Percentiles rank a stretch among this genome's conserved stretches.
phyloP scores from a whole-genome alignment of 2,888 invertebrate species.

The Standfussiana lucernea region DNA sequence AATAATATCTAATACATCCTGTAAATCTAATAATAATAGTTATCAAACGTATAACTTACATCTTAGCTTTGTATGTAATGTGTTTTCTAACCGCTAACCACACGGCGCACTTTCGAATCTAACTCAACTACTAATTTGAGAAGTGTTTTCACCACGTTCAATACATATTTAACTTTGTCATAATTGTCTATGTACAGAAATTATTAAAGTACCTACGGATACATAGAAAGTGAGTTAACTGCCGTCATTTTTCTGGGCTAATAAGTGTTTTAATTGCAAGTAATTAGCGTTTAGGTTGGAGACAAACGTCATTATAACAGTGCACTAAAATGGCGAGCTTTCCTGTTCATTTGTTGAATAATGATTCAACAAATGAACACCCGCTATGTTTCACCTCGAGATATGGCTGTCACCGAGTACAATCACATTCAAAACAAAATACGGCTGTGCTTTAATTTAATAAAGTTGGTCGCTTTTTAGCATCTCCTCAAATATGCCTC shows the following conservation, averaged over 20 bases:
- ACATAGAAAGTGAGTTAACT: not conserved
- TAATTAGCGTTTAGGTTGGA: not conserved
- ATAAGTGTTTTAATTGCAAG: not conserved
- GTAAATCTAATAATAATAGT: not conserved
- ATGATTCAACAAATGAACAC: no score
- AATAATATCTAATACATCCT: not conserved
- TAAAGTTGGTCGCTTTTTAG: no score
- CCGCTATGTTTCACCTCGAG: no score
- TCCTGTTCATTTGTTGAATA: not conserved
- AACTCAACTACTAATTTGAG: not conserved
- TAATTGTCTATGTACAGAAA: not conserved
- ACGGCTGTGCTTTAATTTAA: no score
- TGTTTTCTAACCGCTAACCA: not conserved
- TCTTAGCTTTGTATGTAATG: not conserved
- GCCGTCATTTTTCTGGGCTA: not conserved
- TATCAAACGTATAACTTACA: not conserved
- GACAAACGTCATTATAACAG: not conserved
- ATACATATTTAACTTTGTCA: conserved; percentile 28
- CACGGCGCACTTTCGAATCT: conserved; percentile 4
- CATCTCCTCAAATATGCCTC: no score
- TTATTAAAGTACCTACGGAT: not conserved
- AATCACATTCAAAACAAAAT: no score
- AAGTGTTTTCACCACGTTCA: not conserved
- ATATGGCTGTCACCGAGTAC: no score
- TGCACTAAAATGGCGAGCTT: not conserved